These are phyloP conservation scores for Halyomorpha halys DNA, from an alignment of 1,140 invertebrate genomes.

Conservation along the genomic window DNA sequence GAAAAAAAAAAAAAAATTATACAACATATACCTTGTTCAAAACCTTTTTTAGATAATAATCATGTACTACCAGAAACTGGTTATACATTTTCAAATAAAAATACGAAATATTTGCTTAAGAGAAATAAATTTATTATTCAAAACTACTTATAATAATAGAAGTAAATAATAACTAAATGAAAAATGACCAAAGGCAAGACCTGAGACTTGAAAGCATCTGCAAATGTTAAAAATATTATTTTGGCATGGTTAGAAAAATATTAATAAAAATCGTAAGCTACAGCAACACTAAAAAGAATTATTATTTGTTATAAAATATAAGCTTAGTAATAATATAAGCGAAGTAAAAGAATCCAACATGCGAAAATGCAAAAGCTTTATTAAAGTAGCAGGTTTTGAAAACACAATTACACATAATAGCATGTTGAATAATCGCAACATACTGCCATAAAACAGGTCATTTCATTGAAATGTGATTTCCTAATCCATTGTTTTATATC, in stretches of 20 bases:
- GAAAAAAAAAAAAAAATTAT: too few species aligned
- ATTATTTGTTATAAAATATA: neutral
- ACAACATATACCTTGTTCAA: too few species aligned
- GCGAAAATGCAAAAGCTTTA: conserved; percentile 17
- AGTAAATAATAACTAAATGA: too few species aligned
- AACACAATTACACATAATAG: conserved; percentile 3
- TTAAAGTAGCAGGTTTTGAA: conserved; percentile 8
- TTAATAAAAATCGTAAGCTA: conserved; percentile 7
- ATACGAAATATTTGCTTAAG: too few species aligned
- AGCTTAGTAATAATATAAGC: conserved; percentile 12
- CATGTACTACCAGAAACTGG: too few species aligned
- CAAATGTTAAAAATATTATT: conserved; percentile 1
- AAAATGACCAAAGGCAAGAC: conserved; percentile 6
- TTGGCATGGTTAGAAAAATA: neutral
- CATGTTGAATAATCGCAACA: conserved; percentile 4
- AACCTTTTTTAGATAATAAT: too few species aligned
- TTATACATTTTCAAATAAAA: too few species aligned
- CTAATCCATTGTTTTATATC: too few species aligned
- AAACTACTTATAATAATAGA: too few species aligned
- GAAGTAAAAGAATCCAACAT: conserved; percentile 7
- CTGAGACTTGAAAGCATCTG: conserved; percentile 13
- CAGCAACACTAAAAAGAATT: conserved; percentile 6
- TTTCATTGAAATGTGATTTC: too few species aligned
- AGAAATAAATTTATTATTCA: too few species aligned
- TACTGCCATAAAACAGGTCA: neutral